Percentiles rank a stretch among this genome's conserved stretches.
Conservation (phyloP, 2,797 vertebrate species). For the Chromis chromis region DNA sequence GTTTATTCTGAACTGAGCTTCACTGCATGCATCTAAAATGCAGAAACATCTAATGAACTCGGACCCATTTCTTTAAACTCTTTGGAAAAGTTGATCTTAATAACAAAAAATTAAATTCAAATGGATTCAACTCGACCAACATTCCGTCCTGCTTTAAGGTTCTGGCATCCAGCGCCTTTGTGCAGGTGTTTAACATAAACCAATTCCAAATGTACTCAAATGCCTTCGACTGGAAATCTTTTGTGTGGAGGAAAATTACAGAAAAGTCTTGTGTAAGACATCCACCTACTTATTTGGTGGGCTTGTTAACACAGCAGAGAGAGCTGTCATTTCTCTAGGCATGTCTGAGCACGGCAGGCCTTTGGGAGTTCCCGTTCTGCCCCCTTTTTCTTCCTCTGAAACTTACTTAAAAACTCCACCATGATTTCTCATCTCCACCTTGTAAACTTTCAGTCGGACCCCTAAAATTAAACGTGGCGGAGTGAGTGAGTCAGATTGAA, state of each 20-base stretch:
- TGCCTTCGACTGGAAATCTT: slow-evolving; percentile 40
- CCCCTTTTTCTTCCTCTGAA: slow-evolving; percentile 25
- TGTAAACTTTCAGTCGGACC: slow-evolving; percentile 11
- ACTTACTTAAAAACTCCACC: slow-evolving; percentile 32
- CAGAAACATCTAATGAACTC: neutral
- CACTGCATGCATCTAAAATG: neutral
- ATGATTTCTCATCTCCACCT: slow-evolving; percentile 26
- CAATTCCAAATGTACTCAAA: slow-evolving; percentile 8
- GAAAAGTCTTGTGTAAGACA: slow-evolving; percentile 63
- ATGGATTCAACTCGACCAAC: neutral
- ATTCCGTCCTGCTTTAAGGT: neutral
- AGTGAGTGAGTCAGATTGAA: slow-evolving; percentile 34
- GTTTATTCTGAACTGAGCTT: neutral
- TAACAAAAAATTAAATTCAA: neutral
- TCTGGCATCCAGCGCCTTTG: neutral
- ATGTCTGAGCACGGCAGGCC: slow-evolving; percentile 66
- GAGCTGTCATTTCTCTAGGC: slow-evolving; percentile 65
- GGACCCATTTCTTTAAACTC: neutral
- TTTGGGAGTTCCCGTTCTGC: slow-evolving; percentile 62
- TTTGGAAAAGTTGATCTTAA: neutral
- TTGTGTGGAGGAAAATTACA: slow-evolving; percentile 50
- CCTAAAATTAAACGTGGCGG: slow-evolving; percentile 12
- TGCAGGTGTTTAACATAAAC: slow-evolving; percentile 4
- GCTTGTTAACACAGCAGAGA: slow-evolving; percentile 71
- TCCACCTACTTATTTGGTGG: slow-evolving; percentile 69